phyloP scores from a whole-genome alignment of 2,797 vertebrate genomes.

The Lepilemur septentrionalis region DNA sequence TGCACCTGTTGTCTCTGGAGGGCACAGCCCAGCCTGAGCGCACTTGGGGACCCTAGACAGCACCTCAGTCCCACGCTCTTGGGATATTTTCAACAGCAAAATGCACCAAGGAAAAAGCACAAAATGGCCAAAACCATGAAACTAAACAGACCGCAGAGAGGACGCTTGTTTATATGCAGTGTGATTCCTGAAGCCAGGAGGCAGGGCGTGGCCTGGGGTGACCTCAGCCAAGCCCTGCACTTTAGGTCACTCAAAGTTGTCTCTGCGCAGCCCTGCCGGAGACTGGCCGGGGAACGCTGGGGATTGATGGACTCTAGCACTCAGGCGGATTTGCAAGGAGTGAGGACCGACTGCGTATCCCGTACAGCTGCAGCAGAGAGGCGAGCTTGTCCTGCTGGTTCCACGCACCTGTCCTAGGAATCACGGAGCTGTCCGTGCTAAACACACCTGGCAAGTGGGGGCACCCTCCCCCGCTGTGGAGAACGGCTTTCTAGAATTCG shows the following conservation, averaged over 20 bases:
- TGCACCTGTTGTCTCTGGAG: fast-evolving
- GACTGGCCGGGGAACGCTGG: fast-evolving
- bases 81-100: neutral
- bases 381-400: fast-evolving
- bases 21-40: fast-evolving
- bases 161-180: fast-evolving
- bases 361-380: fast-evolving
- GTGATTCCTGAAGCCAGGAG: fast-evolving
- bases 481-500: neutral
- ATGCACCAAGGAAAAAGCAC: neutral
- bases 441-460: neutral
- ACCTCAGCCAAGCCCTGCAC: fast-evolving
- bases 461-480: fast-evolving
- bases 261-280: neutral
- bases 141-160: fast-evolving
- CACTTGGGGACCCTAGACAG: fast-evolving
- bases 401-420: neutral
- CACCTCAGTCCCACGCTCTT: fast-evolving
- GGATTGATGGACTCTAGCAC: fast-evolving
- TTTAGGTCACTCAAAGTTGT: fast-evolving
- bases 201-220: fast-evolving
- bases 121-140: fast-evolving
- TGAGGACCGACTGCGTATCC: fast-evolving
- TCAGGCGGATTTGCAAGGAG: fast-evolving
- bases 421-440: neutral